A percentile compares a stretch with the other conserved stretches of the same genome.
phyloP scores from a whole-genome alignment of 2,888 invertebrate species.

The Helicoverpa assulta region DNA sequence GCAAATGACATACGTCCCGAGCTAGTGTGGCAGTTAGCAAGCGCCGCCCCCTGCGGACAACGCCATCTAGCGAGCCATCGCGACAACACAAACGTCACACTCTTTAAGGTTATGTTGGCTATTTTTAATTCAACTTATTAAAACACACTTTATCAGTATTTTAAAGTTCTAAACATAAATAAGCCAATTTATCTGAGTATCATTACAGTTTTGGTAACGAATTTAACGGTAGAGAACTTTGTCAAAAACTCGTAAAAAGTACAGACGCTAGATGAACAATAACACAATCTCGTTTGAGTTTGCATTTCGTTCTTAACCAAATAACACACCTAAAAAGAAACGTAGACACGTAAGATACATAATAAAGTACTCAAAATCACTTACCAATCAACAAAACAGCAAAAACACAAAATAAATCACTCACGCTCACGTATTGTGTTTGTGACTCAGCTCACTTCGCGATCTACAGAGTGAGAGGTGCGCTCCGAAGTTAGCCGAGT shows the following conservation, averaged over 20 bases:
- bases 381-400: conserved; percentile 70
- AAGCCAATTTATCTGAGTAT: conserved; percentile 30
- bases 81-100: conserved; percentile 56
- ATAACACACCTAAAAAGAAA: not conserved
- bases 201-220: conserved; percentile 6
- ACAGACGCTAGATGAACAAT: conserved; percentile 68
- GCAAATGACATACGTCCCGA: conserved; percentile 72
- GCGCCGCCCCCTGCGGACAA: conserved; percentile 70
- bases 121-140: conserved; percentile 28
- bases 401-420: conserved; percentile 65
- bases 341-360: conserved; percentile 11
- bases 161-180: conserved; percentile 14
- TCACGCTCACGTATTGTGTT: conserved; percentile 64
- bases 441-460: conserved; percentile 85
- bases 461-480: conserved; percentile 71
- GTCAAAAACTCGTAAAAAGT: conserved; percentile 57
- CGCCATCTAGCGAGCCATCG: conserved; percentile 74
- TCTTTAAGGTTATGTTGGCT: conserved; percentile 76
- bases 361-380: conserved; percentile 63
- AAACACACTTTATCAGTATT: conserved; percentile 2
- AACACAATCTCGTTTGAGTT: conserved; percentile 50
- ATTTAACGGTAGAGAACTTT: conserved; percentile 29
- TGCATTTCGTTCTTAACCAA: conserved; percentile 18
- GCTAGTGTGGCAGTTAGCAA: conserved; percentile 67
- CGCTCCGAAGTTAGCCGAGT: conserved; percentile 80